phyloP scores from a whole-genome alignment of 2,888 invertebrate species.

The Melinopterus prodromus region DNA sequence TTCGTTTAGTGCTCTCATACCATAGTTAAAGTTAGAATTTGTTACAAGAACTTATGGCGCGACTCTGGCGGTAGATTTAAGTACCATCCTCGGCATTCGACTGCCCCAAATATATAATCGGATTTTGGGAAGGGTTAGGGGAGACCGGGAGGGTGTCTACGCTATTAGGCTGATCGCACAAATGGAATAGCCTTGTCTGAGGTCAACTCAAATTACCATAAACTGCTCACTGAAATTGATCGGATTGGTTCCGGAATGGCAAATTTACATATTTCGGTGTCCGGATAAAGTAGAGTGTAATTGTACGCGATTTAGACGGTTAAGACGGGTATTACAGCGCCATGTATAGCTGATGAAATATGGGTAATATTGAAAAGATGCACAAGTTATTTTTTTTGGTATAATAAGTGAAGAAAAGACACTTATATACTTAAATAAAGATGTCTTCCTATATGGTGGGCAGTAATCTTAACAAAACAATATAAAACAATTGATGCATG shows the following conservation, averaged over 20 bases:
- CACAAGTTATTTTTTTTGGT: no score
- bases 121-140: conserved; percentile 13
- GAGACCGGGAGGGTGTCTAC: background rate
- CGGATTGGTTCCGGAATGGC: background rate
- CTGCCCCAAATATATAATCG: conserved; percentile 15
- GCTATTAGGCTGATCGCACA: background rate
- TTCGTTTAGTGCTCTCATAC: no score
- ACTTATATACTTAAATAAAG: no score
- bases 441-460: no score
- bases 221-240: background rate
- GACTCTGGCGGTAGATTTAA: background rate
- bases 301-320: background rate
- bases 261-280: background rate
- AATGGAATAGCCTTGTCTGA: conserved; percentile 20
- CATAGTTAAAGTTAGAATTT: background rate
- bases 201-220: conserved; percentile 23
- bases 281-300: background rate
- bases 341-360: background rate
- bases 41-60: background rate
- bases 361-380: background rate
- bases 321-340: background rate
- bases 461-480: no score
- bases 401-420: no score
- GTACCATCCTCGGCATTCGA: background rate
- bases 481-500: no score